Evolutionary conservation across 2,888 invertebrate genomes (phyloP), one percentile per base, ranked within the genome.

Genomic region (Meganola albula): DNA sequence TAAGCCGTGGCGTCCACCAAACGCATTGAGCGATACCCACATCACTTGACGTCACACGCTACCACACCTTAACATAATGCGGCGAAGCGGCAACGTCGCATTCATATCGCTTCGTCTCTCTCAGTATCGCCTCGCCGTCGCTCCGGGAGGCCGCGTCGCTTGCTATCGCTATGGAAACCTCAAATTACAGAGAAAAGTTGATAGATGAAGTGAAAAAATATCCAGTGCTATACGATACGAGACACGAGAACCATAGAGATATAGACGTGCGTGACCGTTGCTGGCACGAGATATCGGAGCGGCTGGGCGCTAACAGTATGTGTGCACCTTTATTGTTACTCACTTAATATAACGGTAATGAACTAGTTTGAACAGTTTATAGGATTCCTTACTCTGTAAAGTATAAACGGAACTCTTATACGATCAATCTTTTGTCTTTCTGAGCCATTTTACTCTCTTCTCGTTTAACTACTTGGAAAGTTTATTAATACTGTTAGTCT

Each of bases 201-300:
- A 85, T 85, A 27, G 83, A 82, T 32, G 83, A 82, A 46, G 84
- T 85, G 56, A 76, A 74, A 57, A 73, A 71, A 41, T 76, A 70
- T 38, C 84, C 83, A 1, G 79, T 82, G 44, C 44, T 85, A 40
- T 85, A 84, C 61, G 78, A 85, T 65, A 83, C 83, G 27, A 52
- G 69, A 21, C 75, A 83, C 47, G 83, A 83, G 51, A 67, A 74
- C 48, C 83, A 85, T 39, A 61, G 79, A 11, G 84, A 84, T 46
- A 74, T 76, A 39, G 82, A 80, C 43, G 71, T 73, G 24, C 51
- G 83, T 7, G 85, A 84, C 58, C 72, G 74, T 40, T 80, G 83
- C 63, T 85, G 85, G 85, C 57, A 61, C 13, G 79, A 83, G 51
- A 84, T 85, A 47, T 71, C 83, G 12, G 72, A 70, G 34, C 65